A percentile compares a stretch with the other conserved stretches of the same genome.
Conservation (phyloP, 2,888 invertebrate species). For the Folsomia candida region DNA sequence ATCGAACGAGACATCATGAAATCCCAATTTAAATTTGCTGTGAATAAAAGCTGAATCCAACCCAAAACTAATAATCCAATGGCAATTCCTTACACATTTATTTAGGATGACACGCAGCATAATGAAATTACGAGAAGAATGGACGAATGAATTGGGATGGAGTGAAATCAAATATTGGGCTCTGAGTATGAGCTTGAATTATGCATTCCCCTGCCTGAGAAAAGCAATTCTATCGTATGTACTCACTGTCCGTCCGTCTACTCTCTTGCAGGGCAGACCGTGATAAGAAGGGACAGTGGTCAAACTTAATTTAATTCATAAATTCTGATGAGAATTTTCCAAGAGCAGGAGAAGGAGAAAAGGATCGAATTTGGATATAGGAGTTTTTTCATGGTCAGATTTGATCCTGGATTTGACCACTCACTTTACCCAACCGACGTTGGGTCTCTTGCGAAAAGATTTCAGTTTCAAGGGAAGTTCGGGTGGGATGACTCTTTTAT, state of each 20-base stretch:
- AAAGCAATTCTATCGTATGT: background rate
- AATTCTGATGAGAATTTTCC: constrained; percentile 38
- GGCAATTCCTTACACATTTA: background rate
- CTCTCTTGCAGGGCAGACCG: too few relatives aligned
- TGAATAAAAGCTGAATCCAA: too few relatives aligned
- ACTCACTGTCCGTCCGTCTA: background rate
- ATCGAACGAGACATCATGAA: background rate
- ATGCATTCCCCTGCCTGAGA: background rate
- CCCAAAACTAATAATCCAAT: too few relatives aligned
- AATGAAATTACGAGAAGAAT: constrained; percentile 1
- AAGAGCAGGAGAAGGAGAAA: constrained; percentile 13
- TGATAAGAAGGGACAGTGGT: constrained; percentile 21
- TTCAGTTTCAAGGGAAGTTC: too few relatives aligned
- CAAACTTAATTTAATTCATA: constrained; percentile 27
- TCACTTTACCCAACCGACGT: too few relatives aligned
- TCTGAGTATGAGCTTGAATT: constrained; percentile 9
- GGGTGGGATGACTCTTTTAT: too few relatives aligned
- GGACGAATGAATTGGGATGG: constrained; percentile 6
- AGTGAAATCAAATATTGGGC: constrained; percentile 17
- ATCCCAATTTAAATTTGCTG: background rate
- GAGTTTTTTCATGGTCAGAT: too few relatives aligned
- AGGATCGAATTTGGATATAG: too few relatives aligned
- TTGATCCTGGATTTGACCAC: too few relatives aligned
- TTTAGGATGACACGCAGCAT: constrained; percentile 3
- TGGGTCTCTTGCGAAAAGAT: too few relatives aligned